phyloP scores from a whole-genome alignment of 35 echinoderm and acorn worm species.

The Acanthaster planci region DNA sequence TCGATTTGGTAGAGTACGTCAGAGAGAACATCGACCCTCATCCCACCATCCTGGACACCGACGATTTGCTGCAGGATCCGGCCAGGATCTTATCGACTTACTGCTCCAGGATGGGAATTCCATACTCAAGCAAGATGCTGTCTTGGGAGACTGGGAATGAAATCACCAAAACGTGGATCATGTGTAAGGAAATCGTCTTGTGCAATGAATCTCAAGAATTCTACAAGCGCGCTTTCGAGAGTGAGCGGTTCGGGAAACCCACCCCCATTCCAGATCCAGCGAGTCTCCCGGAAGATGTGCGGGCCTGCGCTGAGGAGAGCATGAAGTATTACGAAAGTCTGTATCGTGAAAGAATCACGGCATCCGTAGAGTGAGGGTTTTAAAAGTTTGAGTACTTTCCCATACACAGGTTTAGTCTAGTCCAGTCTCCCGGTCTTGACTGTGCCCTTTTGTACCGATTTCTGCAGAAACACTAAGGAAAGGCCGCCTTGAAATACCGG shows the following conservation, averaged over 20 bases:
- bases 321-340: neutral
- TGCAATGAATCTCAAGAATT: neutral
- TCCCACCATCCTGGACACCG: slow-evolving; percentile 48
- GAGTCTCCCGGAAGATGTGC: neutral
- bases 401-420: too few relatives aligned
- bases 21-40: slow-evolving; percentile 23
- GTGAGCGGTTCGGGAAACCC: neutral
- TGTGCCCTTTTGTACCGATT: too few relatives aligned
- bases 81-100: slow-evolving; percentile 24
- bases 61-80: slow-evolving; percentile 46
- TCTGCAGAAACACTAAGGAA: too few relatives aligned
- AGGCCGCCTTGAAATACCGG: too few relatives aligned
- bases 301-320: neutral
- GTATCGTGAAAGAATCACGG: too few relatives aligned
- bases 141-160: slow-evolving; percentile 15
- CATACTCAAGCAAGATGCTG: slow-evolving; percentile 22
- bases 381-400: too few relatives aligned
- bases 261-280: neutral
- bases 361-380: too few relatives aligned
- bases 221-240: neutral
- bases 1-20: slow-evolving; percentile 22
- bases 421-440: too few relatives aligned
- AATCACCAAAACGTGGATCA: slow-evolving; percentile 2
- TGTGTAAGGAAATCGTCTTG: neutral
- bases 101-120: slow-evolving; percentile 33